phyloP scores from a whole-genome alignment of 1,140 invertebrate species.

The Hycleus phaleratus region DNA sequence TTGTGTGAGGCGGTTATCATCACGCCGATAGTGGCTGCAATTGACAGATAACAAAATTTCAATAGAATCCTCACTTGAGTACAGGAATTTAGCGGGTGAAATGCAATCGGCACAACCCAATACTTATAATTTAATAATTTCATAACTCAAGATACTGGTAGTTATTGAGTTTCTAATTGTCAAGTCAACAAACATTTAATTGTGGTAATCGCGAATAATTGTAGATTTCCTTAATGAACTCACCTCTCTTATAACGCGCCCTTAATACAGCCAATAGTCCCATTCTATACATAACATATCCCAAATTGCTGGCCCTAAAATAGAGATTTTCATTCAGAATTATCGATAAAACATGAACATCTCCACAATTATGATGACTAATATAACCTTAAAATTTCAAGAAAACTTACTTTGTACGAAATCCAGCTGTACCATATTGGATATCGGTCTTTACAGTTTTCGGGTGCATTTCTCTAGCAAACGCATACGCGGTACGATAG shows the following conservation, averaged over 20 bases:
- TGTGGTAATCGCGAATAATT: not conserved
- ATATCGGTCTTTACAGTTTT: constrained; percentile 53
- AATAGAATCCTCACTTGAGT: not conserved
- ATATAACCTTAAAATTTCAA: constrained; percentile 12
- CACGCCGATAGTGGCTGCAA: constrained; percentile 63
- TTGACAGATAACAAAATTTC: constrained; percentile 1
- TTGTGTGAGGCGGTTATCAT: constrained; percentile 99
- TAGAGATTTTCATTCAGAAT: constrained; percentile 21
- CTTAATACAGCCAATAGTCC: constrained; percentile 83
- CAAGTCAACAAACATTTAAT: not conserved
- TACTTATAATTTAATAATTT: no score
- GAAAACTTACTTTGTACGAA: constrained; percentile 57
- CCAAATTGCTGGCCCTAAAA: constrained; percentile 69
- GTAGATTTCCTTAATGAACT: constrained; percentile 8
- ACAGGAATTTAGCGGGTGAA: no score
- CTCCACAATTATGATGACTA: not conserved
- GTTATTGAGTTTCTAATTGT: no score
- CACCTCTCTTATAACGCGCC: constrained; percentile 72
- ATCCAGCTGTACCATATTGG: constrained; percentile 63
- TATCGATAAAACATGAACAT: not conserved
- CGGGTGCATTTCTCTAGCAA: constrained; percentile 66
- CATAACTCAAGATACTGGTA: no score
- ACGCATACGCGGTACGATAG: constrained; percentile 55
- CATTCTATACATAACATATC: constrained; percentile 88
- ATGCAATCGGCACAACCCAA: no score